A percentile compares a stretch with the other conserved stretches of the same genome.
Conservation (phyloP, 2,888 invertebrate species). For the Platerodrilus igneus region DNA sequence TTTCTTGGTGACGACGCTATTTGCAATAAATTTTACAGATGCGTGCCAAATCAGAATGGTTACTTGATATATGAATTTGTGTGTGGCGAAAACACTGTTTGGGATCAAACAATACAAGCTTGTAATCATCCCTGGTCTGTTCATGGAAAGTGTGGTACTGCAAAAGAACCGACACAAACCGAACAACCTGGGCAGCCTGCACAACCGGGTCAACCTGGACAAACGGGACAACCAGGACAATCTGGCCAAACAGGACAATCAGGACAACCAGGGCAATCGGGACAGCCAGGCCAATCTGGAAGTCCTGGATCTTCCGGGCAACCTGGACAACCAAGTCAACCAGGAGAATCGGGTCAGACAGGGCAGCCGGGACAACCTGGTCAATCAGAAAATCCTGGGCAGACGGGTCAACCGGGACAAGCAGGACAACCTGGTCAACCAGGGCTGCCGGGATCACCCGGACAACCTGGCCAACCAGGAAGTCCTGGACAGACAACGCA, state of each 20-base stretch:
- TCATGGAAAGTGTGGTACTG: conserved; percentile 24
- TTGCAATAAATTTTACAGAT: conserved; percentile 73
- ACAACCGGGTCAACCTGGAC: conserved; percentile 17
- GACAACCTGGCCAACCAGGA: conserved; percentile 35
- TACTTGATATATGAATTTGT: conserved; percentile 65
- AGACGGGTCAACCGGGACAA: conserved; percentile 15
- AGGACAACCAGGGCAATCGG: conserved; percentile 32
- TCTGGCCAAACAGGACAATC: conserved; percentile 35
- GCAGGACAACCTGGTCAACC: conserved; percentile 16
- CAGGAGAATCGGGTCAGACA: conserved; percentile 21
- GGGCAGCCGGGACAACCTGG: conserved; percentile 16
- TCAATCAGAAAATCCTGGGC: conserved; percentile 22
- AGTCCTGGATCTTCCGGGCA: conserved; percentile 24
- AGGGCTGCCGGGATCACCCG: conserved; percentile 20
- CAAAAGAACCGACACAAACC: conserved; percentile 14
- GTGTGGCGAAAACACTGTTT: conserved; percentile 54
- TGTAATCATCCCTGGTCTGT: conserved; percentile 23
- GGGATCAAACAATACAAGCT: conserved; percentile 15
- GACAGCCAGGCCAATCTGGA: conserved; percentile 24
- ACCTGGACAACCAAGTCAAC: conserved; percentile 21
- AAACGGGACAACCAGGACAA: conserved; percentile 13
- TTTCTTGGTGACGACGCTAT: conserved; percentile 40
- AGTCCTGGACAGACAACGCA: conserved; percentile 22
- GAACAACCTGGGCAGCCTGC: conserved; percentile 13
- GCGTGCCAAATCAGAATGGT: conserved; percentile 59